These are phyloP conservation scores for Aulostomus chinensis DNA, from an alignment of 2,797 vertebrate species.

Conservation along the genomic window DNA sequence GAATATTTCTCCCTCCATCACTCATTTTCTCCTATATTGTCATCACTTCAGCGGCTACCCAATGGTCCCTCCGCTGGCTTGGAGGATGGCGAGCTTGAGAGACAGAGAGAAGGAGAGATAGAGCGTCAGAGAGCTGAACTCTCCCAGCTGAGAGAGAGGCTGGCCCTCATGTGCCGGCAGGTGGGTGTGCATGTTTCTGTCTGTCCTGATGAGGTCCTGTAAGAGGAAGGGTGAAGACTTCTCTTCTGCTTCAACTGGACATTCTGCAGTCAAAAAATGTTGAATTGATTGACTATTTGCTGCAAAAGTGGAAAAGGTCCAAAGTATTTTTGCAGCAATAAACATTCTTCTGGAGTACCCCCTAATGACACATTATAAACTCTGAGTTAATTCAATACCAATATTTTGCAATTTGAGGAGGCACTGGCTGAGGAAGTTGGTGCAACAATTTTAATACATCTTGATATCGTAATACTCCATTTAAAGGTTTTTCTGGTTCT, in stretches of 20 bases:
- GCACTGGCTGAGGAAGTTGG: too few species aligned
- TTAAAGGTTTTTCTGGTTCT: too few species aligned
- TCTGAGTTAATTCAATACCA: too few species aligned
- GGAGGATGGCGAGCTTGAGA: constrained; percentile 83
- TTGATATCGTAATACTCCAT: too few species aligned
- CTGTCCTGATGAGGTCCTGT: background rate
- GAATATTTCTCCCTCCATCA: constrained; percentile 22
- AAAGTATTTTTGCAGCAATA: too few species aligned
- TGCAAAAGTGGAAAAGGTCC: too few species aligned
- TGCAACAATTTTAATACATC: too few species aligned
- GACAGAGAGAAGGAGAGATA: constrained; percentile 86
- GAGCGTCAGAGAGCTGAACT: constrained; percentile 89
- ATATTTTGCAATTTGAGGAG: too few species aligned
- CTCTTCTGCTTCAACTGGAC: background rate
- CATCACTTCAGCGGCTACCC: constrained; percentile 73
- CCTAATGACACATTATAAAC: too few species aligned
- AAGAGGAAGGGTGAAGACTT: background rate
- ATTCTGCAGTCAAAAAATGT: too few species aligned
- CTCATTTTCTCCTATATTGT: constrained; percentile 16
- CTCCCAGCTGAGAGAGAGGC: constrained; percentile 89
- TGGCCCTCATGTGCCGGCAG: constrained; percentile 92
- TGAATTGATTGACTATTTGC: background rate
- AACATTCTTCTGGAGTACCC: too few species aligned
- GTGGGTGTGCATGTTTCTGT: constrained; percentile 63
- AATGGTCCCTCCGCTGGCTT: constrained; percentile 82